Evolutionary conservation across 1,140 invertebrate genomes (phyloP).

Genomic region (Pemphigus obesinymphae): DNA sequence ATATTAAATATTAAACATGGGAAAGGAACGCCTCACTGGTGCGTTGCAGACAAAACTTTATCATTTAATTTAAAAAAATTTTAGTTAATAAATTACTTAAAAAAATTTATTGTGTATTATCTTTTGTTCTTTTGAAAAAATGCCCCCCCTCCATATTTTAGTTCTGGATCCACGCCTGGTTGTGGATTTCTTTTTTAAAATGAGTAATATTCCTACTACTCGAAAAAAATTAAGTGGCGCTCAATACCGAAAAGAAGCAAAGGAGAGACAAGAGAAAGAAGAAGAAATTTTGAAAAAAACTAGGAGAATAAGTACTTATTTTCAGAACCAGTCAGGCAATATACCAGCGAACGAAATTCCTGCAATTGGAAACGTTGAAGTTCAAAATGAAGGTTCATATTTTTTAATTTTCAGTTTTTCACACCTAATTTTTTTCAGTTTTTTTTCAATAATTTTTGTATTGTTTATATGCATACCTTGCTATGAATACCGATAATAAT

Average conservation of each 20-base stretch:
- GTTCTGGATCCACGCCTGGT: neutral
- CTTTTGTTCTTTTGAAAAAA: too few relatives aligned
- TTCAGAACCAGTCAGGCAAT: neutral
- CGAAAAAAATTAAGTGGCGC: neutral
- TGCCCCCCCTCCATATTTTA: too few relatives aligned
- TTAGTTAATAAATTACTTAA: too few relatives aligned
- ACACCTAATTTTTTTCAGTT: neutral
- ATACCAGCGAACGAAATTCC: neutral
- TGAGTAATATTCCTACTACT: neutral
- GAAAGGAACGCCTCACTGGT: too few relatives aligned
- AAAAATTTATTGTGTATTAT: too few relatives aligned
- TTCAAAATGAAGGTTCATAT: neutral
- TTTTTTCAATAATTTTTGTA: neutral
- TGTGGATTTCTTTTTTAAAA: neutral
- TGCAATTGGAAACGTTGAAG: neutral
- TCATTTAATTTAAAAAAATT: too few relatives aligned
- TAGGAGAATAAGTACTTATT: neutral
- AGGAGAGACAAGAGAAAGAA: neutral
- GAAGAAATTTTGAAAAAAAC: constrained; percentile 1
- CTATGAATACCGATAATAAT: neutral
- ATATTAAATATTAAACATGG: too few relatives aligned
- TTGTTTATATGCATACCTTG: neutral
- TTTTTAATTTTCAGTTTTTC: neutral
- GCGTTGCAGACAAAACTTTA: too few relatives aligned
- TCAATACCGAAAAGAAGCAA: neutral